phyloP scores from a whole-genome alignment of 2,888 invertebrate species.

The Eubasilissa splendida region DNA sequence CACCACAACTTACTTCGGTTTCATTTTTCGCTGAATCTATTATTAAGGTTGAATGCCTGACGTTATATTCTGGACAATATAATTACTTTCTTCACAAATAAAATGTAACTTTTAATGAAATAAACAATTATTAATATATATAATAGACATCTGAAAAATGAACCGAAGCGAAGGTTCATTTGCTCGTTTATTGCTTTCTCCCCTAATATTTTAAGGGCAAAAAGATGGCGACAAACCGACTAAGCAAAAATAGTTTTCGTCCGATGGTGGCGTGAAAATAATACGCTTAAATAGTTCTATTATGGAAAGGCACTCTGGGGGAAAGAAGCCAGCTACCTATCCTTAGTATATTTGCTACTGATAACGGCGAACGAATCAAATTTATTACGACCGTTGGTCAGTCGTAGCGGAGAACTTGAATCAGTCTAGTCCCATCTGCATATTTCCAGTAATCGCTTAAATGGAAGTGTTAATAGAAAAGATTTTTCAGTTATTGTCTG shows the following conservation, averaged over 20 bases:
- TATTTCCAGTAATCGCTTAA: background rate
- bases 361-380: slow-evolving; percentile 56
- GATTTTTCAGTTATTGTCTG: no score
- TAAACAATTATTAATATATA: no score
- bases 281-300: slow-evolving; percentile 54
- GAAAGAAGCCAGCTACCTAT: slow-evolving; percentile 43
- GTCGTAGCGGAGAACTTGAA: background rate
- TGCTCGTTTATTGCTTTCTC: background rate
- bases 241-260: slow-evolving; percentile 36
- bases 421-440: background rate
- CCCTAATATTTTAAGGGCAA: slow-evolving; percentile 22
- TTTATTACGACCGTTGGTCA: slow-evolving; percentile 52
- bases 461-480: background rate
- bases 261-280: slow-evolving; percentile 46
- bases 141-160: no score
- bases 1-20: no score
- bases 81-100: no score
- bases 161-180: background rate
- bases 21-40: no score
- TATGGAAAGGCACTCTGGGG: slow-evolving; percentile 50
- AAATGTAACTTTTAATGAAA: no score
- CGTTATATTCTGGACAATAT: no score
- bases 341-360: slow-evolving; percentile 46
- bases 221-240: slow-evolving; percentile 29
- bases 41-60: no score